phyloP scores from a whole-genome alignment of 2,797 vertebrate genomes.

The Schizopygopsis malacanthus region DNA sequence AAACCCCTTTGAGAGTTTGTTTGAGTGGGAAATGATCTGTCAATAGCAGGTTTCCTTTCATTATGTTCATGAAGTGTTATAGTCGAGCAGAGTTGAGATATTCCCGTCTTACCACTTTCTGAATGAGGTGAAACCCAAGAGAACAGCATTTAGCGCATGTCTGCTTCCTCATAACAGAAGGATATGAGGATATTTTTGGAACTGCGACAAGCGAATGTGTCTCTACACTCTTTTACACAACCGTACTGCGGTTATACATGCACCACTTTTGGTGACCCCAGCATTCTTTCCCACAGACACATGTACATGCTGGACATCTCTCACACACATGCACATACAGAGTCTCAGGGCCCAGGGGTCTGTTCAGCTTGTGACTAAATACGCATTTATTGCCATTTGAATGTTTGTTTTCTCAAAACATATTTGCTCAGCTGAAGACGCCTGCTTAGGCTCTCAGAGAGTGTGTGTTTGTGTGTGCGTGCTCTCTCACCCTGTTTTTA shows the following conservation, averaged over 20 bases:
- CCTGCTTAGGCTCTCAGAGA: constrained; percentile 53
- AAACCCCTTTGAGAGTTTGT: not conserved
- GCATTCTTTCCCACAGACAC: constrained; percentile 60
- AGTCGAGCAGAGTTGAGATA: not conserved
- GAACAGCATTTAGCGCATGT: not conserved
- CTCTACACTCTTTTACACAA: constrained; percentile 26
- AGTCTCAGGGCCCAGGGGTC: constrained; percentile 59
- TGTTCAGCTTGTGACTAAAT: constrained; percentile 62
- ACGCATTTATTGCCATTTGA: constrained; percentile 56
- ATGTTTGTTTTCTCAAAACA: constrained; percentile 66
- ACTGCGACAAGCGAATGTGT: not conserved
- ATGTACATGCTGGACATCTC: constrained; percentile 37
- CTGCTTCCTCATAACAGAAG: not conserved
- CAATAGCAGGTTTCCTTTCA: not conserved
- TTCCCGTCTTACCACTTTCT: not conserved
- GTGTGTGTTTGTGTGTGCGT: constrained; percentile 44
- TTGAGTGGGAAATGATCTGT: not conserved
- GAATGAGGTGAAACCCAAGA: constrained; percentile 18
- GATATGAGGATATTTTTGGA: not conserved
- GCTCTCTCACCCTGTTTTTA: constrained; percentile 30
- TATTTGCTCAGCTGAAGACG: constrained; percentile 75
- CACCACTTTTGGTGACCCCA: constrained; percentile 41
- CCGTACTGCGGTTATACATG: constrained; percentile 42
- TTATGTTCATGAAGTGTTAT: constrained; percentile 17
- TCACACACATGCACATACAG: constrained; percentile 63